A percentile compares a stretch with the other conserved stretches of the same genome.
Conservation (phyloP, 2,888 invertebrate genomes). For the Tenodera sinensis region DNA sequence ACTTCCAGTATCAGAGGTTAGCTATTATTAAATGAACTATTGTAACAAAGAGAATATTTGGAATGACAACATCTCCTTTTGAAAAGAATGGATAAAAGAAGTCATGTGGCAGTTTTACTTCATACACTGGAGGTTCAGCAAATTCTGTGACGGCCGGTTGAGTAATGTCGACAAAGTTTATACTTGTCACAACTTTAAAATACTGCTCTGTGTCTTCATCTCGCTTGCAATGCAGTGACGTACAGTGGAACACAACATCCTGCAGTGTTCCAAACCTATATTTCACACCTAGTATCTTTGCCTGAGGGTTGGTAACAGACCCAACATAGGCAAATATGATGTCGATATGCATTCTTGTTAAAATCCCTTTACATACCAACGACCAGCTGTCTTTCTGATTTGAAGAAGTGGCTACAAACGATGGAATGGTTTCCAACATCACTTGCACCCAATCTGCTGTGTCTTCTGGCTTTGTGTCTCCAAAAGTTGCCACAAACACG, state of each 20-base stretch:
- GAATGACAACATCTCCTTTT: no score
- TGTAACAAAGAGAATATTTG: no score
- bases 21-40: no score
- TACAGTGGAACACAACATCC: conserved; percentile 20
- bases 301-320: conserved; percentile 46
- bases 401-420: conserved; percentile 38
- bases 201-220: neutral
- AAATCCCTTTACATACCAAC: conserved; percentile 43
- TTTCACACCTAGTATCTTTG: conserved; percentile 44
- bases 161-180: conserved; percentile 51
- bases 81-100: conserved; percentile 66
- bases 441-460: conserved; percentile 51
- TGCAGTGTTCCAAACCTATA: conserved; percentile 29
- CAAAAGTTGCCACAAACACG: conserved; percentile 47
- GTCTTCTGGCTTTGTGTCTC: conserved; percentile 47
- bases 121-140: conserved; percentile 60
- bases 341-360: conserved; percentile 42
- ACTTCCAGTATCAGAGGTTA: no score
- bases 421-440: conserved; percentile 37
- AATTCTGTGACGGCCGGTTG: conserved; percentile 47
- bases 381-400: conserved; percentile 39
- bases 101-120: conserved; percentile 64
- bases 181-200: conserved; percentile 43
- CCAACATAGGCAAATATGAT: conserved; percentile 51
- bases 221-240: neutral